Evolutionary conservation across 2,888 invertebrate genomes (phyloP).

Genomic region (Zaprionus bogoriensis): DNA sequence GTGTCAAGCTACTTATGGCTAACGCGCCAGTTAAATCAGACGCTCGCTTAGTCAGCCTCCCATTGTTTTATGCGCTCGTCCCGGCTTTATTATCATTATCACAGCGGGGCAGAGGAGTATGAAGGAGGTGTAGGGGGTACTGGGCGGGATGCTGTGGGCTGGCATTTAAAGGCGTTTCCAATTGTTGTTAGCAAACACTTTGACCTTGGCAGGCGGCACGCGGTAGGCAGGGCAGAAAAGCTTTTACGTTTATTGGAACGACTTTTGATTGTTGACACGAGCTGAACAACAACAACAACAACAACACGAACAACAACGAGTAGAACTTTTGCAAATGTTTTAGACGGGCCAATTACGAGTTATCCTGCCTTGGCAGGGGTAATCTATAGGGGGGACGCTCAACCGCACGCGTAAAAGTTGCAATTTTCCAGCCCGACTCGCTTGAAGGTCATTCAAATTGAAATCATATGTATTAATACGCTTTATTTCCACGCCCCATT

Average conservation of each 20-base stretch:
- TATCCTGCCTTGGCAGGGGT: background rate
- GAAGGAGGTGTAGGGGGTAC: background rate
- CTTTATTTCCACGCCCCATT: slow-evolving; percentile 69
- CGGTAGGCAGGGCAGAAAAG: slow-evolving; percentile 35
- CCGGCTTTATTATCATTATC: slow-evolving; percentile 70
- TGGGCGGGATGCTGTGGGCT: background rate
- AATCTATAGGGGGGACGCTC: no score
- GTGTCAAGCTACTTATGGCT: slow-evolving; percentile 79
- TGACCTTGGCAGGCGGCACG: slow-evolving; percentile 36
- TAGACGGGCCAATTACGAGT: slow-evolving; percentile 27
- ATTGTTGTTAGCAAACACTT: slow-evolving; percentile 32
- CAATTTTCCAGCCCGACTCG: slow-evolving; percentile 5
- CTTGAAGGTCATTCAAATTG: slow-evolving; percentile 21
- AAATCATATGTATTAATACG: slow-evolving; percentile 66
- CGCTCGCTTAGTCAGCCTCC: slow-evolving; percentile 64
- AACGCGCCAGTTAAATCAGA: slow-evolving; percentile 74
- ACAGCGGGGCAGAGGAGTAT: slow-evolving; percentile 11
- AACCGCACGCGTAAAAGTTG: slow-evolving; percentile 3
- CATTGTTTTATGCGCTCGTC: slow-evolving; percentile 68
- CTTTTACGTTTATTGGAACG: slow-evolving; percentile 71
- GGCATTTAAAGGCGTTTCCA: slow-evolving; percentile 34
- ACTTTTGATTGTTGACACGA: slow-evolving; percentile 72
- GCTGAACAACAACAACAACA: background rate
- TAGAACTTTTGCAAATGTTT: slow-evolving; percentile 36
- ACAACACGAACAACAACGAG: background rate